These are phyloP conservation scores for Agrilus planipennis DNA, from an alignment of 1,140 invertebrate genomes.

Conservation along the genomic window DNA sequence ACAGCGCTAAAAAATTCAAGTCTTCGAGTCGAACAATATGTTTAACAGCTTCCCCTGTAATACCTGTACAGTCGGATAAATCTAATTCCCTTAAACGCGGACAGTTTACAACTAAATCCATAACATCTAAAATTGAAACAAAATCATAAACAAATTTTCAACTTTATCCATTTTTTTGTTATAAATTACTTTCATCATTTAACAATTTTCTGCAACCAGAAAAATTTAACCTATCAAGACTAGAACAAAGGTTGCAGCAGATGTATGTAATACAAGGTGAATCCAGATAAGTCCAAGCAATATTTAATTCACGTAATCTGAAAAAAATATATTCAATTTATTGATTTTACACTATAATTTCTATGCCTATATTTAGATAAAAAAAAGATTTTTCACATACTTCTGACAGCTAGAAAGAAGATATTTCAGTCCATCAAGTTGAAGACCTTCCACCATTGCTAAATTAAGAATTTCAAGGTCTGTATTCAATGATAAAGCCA, in stretches of 20 bases:
- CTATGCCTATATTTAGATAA: conserved; percentile 4
- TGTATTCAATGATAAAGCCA: conserved; percentile 50
- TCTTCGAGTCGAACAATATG: conserved; percentile 50
- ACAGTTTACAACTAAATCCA: conserved; percentile 50
- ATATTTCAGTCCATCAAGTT: conserved; percentile 42
- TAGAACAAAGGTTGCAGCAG: conserved; percentile 46
- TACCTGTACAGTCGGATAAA: conserved; percentile 68
- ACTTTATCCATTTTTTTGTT: background rate
- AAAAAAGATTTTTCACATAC: too few relatives aligned
- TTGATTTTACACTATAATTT: background rate
- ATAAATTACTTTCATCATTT: conserved; percentile 56
- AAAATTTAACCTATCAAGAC: conserved; percentile 62
- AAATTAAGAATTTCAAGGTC: conserved; percentile 62
- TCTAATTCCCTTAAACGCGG: conserved; percentile 68
- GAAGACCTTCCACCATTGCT: conserved; percentile 56
- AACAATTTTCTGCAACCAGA: conserved; percentile 66
- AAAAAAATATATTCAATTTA: conserved; percentile 21
- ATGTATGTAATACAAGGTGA: conserved; percentile 46
- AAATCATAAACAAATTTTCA: conserved; percentile 1
- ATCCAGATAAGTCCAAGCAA: conserved; percentile 69
- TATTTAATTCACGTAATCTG: conserved; percentile 62
- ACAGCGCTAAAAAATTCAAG: conserved; percentile 72
- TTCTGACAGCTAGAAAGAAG: conserved; percentile 48
- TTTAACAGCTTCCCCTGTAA: conserved; percentile 48
- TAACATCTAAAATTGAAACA: conserved; percentile 49